Percentiles rank a stretch among this genome's conserved stretches.
These are phyloP conservation scores for Eustalomyia histrio DNA, from an alignment of 2,888 invertebrate genomes.

Conservation along the genomic window DNA sequence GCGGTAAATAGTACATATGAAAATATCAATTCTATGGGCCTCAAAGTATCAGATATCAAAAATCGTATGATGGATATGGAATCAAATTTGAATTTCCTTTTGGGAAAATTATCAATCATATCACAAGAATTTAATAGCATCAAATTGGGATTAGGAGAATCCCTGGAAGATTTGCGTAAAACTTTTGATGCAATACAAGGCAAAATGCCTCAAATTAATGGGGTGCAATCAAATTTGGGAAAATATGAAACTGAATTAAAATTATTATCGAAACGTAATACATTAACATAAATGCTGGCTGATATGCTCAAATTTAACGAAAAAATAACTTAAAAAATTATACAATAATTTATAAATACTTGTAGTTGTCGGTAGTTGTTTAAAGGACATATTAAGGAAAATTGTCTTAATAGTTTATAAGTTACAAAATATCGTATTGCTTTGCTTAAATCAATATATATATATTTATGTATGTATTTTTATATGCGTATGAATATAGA, in stretches of 20 bases:
- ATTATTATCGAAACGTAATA: constrained; percentile 73
- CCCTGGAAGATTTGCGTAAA: constrained; percentile 85
- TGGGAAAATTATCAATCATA: constrained; percentile 88
- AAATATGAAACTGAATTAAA: constrained; percentile 76
- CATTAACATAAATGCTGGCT: constrained; percentile 47
- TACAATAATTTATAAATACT: constrained; percentile 19
- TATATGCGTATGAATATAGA: constrained; percentile 8
- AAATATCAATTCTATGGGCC: constrained; percentile 89
- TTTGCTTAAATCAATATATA: constrained; percentile 28
- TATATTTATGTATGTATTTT: constrained; percentile 20
- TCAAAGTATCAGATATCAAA: constrained; percentile 88
- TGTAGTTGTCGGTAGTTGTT: constrained; percentile 21
- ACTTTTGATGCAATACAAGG: constrained; percentile 84
- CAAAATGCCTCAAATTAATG: constrained; percentile 79
- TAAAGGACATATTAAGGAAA: constrained; percentile 10
- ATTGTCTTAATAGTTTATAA: constrained; percentile 44
- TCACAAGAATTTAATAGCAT: constrained; percentile 92
- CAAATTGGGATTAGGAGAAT: constrained; percentile 86
- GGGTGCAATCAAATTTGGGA: constrained; percentile 83
- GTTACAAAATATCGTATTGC: constrained; percentile 10
- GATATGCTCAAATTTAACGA: not conserved
- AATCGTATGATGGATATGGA: constrained; percentile 88
- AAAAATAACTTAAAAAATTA: constrained; percentile 14
- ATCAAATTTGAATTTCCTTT: constrained; percentile 89
- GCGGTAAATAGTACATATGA: constrained; percentile 89